Base-by-base conservation (phyloP, 2,113 vertebrate species). In the Oreochromis niloticus region DNA sequence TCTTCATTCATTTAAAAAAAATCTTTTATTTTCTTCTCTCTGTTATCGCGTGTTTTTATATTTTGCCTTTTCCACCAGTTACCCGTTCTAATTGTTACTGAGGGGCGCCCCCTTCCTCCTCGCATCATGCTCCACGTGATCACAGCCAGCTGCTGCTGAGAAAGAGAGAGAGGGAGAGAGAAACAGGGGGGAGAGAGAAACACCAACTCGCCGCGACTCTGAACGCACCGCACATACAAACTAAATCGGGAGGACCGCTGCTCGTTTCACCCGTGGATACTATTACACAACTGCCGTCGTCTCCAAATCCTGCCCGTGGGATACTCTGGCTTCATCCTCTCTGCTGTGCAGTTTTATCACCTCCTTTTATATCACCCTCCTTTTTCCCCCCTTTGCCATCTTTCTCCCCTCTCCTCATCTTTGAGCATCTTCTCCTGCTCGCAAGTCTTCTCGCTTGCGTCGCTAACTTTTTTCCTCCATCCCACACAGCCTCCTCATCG, bases 41-140 rank as follows among this genome's bases (percentile, higher is more conserved):
- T 17, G 22, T 85, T 59, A 54, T 82, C 85, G 61, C 55, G 17
- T 83, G 66, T 75, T 83, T 87, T 81, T 88, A 41, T 87, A 80
- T 82, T 88, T 79, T 88, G 59, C 61, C 88, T 55, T 11, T 41
- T 90, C 89, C 81, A 56, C 90, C 92, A 92, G 91, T 93, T 79
- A 91, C 73, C 83, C 57, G 83, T 68, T 92, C 84, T 83, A 48
- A 66, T 86, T 80, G 90, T 93, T 71, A 92, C 78, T 22, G 85
- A 90, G 71, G 80, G 54, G 55, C 85, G 66, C 82, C 78, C 87
- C 56, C 83, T 84, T 84, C 81, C 71, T 82, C 56, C 50, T 61
- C 11, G 84, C 91, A 93, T 93, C 93, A 90, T 22, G 59, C 82
- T 87, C 87, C 96, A 96, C 90, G 94, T 96, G 96, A 96, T 95